Evolutionary conservation across 2,113 vertebrate genomes (phyloP).

Genomic region (Acanthisitta chloris): DNA sequence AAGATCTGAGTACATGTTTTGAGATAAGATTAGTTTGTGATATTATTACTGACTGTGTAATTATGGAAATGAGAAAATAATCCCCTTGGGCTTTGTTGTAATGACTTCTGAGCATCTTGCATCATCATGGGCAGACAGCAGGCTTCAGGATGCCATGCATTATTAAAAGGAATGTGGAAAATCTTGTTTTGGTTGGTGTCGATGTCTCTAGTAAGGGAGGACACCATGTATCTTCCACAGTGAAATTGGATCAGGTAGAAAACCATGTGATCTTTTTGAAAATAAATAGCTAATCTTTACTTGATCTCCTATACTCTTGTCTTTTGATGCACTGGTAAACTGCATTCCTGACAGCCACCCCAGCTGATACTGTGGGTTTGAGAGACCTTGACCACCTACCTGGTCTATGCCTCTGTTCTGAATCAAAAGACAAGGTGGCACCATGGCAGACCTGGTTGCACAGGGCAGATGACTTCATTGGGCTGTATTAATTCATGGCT

Average conservation of each 20-base stretch:
- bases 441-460: not conserved
- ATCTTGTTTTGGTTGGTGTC: conserved; percentile 13
- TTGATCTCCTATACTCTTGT: not conserved
- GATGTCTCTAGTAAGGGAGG: conserved; percentile 13
- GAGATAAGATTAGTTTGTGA: conserved; percentile 34
- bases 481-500: not conserved
- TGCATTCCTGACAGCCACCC: not conserved
- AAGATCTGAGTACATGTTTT: conserved; percentile 6
- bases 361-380: not conserved
- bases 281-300: not conserved
- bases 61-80: conserved; percentile 61
- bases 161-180: conserved; percentile 60
- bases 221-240: conserved; percentile 1
- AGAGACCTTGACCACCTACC: not conserved
- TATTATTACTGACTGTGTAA: conserved; percentile 34
- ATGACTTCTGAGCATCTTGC: conserved; percentile 51
- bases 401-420: not conserved
- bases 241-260: conserved; percentile 31
- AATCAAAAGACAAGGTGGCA: not conserved
- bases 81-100: conserved; percentile 3
- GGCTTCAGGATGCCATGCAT: not conserved
- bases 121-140: conserved; percentile 41
- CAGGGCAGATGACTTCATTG: not conserved
- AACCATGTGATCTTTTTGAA: not conserved
- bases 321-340: not conserved